Percentiles rank a stretch among this genome's conserved stretches.
Evolutionary conservation across 2,888 invertebrate species (phyloP).

Genomic region (Ceriagrion tenellum): DNA sequence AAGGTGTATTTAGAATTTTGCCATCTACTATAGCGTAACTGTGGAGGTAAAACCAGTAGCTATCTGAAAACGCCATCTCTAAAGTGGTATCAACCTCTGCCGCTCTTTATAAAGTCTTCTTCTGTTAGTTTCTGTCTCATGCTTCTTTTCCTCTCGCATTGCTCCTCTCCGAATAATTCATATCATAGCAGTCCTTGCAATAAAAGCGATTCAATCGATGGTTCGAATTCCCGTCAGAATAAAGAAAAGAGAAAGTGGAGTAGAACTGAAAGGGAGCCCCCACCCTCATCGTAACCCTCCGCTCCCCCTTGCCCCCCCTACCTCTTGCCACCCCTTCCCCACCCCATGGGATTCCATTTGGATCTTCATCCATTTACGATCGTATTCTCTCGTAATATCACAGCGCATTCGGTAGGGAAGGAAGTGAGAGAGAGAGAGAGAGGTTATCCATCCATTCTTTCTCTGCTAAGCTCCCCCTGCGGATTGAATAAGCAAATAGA

Average conservation of each 20-base stretch:
- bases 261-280: not conserved
- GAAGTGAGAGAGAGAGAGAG: not conserved
- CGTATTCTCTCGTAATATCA: not conserved
- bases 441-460: no score
- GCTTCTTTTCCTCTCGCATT: not conserved
- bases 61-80: no score
- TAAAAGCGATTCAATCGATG: not conserved
- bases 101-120: not conserved
- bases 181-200: not conserved
- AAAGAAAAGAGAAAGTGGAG: not conserved
- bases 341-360: not conserved
- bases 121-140: not conserved
- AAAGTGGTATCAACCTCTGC: no score
- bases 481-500: no score
- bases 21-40: no score
- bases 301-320: not conserved
- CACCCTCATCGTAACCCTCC: not conserved
- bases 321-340: not conserved
- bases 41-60: no score
- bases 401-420: not conserved
- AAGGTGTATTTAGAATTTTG: no score
- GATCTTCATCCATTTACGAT: not conserved
- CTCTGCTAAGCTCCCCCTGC: no score
- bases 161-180: not conserved
- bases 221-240: not conserved